Base-by-base conservation (phyloP, 2,888 invertebrate species). In the Lasioglossum oenotherae region DNA sequence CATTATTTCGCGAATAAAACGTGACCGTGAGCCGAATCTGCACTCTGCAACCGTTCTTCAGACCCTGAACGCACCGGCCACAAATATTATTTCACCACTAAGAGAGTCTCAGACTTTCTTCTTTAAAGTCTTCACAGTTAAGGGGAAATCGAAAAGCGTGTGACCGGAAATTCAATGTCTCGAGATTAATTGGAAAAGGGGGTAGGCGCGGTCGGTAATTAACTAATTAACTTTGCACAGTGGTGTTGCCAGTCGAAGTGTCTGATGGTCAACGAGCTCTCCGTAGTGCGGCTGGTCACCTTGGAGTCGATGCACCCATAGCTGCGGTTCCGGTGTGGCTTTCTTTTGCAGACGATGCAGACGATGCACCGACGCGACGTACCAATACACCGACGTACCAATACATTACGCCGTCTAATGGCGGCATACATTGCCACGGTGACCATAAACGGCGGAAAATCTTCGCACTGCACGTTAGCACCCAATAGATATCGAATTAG, bases 191-290 rank as follows among this genome's bases (percentile, higher is more conserved):
- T 69, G 38, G 69, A 38, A 38, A 35, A 69, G 19, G 41, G 23
- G 12, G 3, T 1, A 2, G n/a, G 38, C 74, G 77, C 67, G 60
- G 80, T 53, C 80, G 74, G 53, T 81, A 69, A 69, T 69, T 69
- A 41, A 69, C 69, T 69, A 80, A 89, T 87, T 73, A 91, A 81
- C 80, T 78, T 89, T 88, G 49, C 41, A 67, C 82, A 96, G 96
- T 96, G 96, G 96, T 96, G 96, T 90, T 96, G 95, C 89, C 93
- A 94, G 86, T 96, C 96, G 38, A 93, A 96, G 81, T 96, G 96
- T 91, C 95, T 96, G 53, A 76, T 95, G 87, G 95, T 96, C 57
- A 96, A 2, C 94, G 95, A 75, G 95, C 95, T 53, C 10, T 3
- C 6, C 35, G 95, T 95, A 5, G 85, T 96, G 96, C 96, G 87